A percentile compares a stretch with the other conserved stretches of the same genome.
Evolutionary conservation across 2,113 vertebrate species (phyloP).

Genomic region (Psittacara wagleri): DNA sequence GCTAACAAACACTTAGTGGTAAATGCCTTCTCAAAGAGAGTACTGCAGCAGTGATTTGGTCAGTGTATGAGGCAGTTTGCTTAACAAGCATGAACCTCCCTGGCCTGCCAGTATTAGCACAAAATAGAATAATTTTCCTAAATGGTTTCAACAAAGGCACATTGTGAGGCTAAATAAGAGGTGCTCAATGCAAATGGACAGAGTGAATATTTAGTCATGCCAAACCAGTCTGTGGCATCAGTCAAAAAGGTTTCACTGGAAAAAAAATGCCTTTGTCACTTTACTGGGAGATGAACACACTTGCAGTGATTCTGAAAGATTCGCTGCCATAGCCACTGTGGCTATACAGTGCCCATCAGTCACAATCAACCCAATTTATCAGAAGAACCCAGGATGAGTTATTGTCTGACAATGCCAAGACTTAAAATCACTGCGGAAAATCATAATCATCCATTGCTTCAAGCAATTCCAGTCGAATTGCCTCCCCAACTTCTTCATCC

Average conservation of each 20-base stretch:
- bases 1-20: conserved; percentile 33
- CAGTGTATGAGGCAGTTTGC: conserved; percentile 18
- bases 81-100: conserved; percentile 49
- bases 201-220: neutral
- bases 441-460: neutral
- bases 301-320: conserved; percentile 17
- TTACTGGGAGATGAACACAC: neutral
- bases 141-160: conserved; percentile 43
- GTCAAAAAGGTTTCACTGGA: neutral
- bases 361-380: neutral
- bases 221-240: conserved; percentile 32
- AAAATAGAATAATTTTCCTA: conserved; percentile 51
- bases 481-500: neutral
- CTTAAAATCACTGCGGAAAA: conserved; percentile 2
- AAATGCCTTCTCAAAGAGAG: conserved; percentile 26
- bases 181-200: conserved; percentile 10
- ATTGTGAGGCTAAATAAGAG: conserved; percentile 4
- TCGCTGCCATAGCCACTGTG: neutral
- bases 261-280: neutral
- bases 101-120: neutral
- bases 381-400: conserved; percentile 21
- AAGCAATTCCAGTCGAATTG: neutral
- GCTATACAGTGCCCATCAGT: neutral
- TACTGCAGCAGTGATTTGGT: conserved; percentile 23
- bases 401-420: conserved; percentile 6